These are phyloP conservation scores for Uria lomvia DNA, from an alignment of 2,113 vertebrate species.

Conservation along the genomic window DNA sequence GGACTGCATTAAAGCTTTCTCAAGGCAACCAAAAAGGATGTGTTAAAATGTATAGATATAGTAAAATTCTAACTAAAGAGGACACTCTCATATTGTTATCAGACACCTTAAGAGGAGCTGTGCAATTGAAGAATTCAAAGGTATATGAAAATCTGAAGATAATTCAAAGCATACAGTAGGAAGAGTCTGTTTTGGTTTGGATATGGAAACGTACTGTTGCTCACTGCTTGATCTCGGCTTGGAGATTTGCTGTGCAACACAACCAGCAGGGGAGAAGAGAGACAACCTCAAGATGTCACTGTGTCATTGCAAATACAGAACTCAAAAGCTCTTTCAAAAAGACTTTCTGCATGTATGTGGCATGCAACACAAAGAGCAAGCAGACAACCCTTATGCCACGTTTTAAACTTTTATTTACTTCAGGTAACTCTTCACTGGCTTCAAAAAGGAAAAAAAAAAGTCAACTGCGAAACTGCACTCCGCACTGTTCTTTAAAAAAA, in stretches of 20 bases:
- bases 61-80: background rate
- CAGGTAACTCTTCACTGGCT: background rate
- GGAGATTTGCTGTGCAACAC: background rate
- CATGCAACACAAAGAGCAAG: background rate
- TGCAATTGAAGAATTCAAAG: background rate
- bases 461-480: background rate
- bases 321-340: background rate
- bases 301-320: background rate
- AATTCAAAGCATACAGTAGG: background rate
- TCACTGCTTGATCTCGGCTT: background rate
- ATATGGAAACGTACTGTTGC: background rate
- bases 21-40: background rate
- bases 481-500: background rate
- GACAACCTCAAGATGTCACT: constrained; percentile 37
- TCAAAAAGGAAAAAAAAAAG: background rate
- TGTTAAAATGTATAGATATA: background rate
- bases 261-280: background rate
- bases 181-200: background rate
- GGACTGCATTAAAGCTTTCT: background rate
- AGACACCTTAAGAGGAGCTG: background rate
- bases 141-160: background rate
- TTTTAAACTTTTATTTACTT: background rate
- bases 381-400: background rate
- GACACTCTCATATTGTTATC: background rate
- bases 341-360: background rate